Percentiles rank a stretch among this genome's conserved stretches.
Evolutionary conservation across 2,113 vertebrate species (phyloP).

Genomic region (Ciconia maguari): DNA sequence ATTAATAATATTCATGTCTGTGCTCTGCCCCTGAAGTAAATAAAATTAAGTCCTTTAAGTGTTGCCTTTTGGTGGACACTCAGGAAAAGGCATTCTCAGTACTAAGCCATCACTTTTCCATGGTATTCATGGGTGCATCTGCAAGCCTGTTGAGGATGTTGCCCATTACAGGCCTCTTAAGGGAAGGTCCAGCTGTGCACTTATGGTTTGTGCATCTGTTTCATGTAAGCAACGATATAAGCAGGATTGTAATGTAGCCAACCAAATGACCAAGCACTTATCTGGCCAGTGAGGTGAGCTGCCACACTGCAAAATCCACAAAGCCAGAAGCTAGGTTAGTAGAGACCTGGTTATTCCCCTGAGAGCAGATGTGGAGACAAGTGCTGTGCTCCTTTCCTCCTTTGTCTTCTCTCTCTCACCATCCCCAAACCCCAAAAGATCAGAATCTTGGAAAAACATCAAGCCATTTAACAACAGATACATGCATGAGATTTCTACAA

Average conservation of each 20-base stretch:
- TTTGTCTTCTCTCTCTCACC: neutral
- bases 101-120: neutral
- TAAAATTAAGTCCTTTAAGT: neutral
- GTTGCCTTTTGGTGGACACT: neutral
- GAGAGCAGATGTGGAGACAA: neutral
- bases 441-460: neutral
- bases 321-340: neutral
- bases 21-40: neutral
- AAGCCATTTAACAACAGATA: neutral
- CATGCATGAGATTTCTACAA: neutral
- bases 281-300: neutral
- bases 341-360: neutral
- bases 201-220: neutral
- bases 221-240: neutral
- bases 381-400: neutral
- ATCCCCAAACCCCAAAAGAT: neutral
- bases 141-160: neutral
- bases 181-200: neutral
- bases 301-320: neutral
- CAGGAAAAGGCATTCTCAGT: neutral
- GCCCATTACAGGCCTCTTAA: neutral
- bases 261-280: neutral
- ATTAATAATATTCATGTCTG: neutral
- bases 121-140: neutral
- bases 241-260: neutral